Conservation (phyloP, 2,888 invertebrate genomes). For the Altica lythri region DNA sequence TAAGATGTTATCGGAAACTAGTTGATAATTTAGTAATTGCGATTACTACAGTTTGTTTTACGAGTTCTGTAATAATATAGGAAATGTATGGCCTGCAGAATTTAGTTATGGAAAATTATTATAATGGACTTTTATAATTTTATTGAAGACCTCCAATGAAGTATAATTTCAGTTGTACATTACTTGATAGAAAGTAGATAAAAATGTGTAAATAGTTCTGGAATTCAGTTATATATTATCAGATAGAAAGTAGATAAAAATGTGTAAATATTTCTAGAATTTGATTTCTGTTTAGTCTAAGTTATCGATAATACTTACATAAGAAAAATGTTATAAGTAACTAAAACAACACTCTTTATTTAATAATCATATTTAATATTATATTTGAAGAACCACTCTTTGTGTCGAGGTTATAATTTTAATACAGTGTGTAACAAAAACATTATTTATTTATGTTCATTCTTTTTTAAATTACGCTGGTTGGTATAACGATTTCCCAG, state of each 20-base stretch:
- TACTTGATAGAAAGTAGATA: no score
- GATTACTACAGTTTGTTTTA: slow-evolving; percentile 15
- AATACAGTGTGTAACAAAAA: no score
- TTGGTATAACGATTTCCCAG: no score
- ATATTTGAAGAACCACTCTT: no score
- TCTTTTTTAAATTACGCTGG: no score
- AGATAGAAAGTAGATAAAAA: not conserved
- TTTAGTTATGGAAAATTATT: slow-evolving; percentile 12
- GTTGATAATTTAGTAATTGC: slow-evolving; percentile 17
- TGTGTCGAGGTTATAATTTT: no score
- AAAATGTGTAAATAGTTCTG: not conserved
- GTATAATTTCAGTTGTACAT: no score
- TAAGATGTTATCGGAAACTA: slow-evolving; percentile 7
- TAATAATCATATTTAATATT: no score
- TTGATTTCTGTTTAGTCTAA: not conserved
- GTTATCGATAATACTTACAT: not conserved
- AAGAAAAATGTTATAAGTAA: not conserved
- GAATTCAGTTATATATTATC: no score
- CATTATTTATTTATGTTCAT: no score
- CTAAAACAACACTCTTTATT: not conserved
- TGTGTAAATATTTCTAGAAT: not conserved
- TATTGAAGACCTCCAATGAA: slow-evolving; percentile 11
- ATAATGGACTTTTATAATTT: not conserved
- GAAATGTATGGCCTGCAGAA: slow-evolving; percentile 5
- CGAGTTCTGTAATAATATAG: slow-evolving; percentile 13